Percentiles rank a stretch among this genome's conserved stretches.
These are phyloP conservation scores for Copsychus sechellarum DNA, from an alignment of 2,113 vertebrate genomes.

Conservation along the genomic window DNA sequence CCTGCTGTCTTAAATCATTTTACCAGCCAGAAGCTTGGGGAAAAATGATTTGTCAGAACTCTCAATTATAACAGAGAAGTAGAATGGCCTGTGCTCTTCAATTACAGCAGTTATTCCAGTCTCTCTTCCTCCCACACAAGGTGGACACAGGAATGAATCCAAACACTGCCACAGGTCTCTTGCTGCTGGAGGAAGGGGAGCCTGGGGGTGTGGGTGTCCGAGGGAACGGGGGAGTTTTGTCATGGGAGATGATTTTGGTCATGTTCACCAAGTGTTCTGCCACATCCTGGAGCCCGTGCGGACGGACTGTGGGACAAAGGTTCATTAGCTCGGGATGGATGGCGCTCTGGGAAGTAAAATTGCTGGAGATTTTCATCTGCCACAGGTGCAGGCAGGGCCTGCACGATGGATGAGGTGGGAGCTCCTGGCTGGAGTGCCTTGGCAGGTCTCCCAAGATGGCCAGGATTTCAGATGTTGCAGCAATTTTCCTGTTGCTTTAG, in stretches of 20 bases:
- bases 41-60: background rate
- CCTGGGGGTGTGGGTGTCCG: rapidly evolving
- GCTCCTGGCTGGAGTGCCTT: background rate
- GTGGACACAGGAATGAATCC: background rate
- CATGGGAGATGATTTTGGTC: background rate
- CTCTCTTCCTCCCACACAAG: background rate
- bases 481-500: background rate
- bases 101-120: background rate
- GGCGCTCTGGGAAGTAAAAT: background rate
- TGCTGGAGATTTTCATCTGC: conserved; percentile 24
- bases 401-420: background rate
- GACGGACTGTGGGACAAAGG: background rate
- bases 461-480: background rate
- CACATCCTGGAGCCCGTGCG: background rate
- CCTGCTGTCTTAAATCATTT: background rate
- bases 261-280: background rate
- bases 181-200: background rate
- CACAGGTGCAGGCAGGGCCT: background rate
- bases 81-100: background rate
- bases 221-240: background rate
- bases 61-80: background rate
- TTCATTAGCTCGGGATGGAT: conserved; percentile 14
- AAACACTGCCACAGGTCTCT: background rate
- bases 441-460: background rate
- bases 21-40: background rate